A percentile compares a stretch with the other conserved stretches of the same genome.
Evolutionary conservation across 2,113 vertebrate species (phyloP).

Genomic region (Chloropsis cyanopogon): DNA sequence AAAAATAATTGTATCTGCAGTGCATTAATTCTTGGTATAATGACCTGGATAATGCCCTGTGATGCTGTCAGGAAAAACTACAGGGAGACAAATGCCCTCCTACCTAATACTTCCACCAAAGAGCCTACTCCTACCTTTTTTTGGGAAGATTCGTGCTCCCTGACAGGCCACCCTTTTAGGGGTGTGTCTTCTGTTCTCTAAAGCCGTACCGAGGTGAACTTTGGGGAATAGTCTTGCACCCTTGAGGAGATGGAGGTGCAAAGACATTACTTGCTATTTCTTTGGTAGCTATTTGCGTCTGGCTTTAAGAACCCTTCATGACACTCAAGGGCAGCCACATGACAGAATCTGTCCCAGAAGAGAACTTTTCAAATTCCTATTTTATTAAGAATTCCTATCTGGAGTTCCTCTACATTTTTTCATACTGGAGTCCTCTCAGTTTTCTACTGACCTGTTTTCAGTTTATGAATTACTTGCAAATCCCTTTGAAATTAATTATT

Average conservation of each 20-base stretch:
- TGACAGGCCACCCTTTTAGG: neutral
- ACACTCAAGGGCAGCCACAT: neutral
- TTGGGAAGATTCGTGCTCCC: neutral
- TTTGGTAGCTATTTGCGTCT: neutral
- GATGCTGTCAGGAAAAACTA: neutral
- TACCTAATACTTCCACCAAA: neutral
- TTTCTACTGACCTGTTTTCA: slow-evolving; percentile 3
- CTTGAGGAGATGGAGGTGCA: neutral
- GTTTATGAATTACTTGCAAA: slow-evolving; percentile 19
- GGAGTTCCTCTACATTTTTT: neutral
- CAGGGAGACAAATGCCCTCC: neutral
- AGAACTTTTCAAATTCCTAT: neutral
- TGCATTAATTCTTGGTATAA: neutral
- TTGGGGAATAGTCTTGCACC: neutral
- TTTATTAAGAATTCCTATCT: neutral
- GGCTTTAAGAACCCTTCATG: neutral
- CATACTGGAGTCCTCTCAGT: neutral
- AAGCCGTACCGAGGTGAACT: neutral
- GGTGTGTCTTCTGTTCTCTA: neutral
- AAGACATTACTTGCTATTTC: neutral
- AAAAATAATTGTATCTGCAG: neutral
- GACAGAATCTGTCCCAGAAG: neutral
- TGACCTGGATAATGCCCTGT: neutral
- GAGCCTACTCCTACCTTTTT: neutral
- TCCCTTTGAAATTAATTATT: slow-evolving; percentile 55